These are phyloP conservation scores for Halisarca cf. caerulea DNA, from an alignment of 37 sponge, comb jelly and placozoan genomes.

Conservation along the genomic window DNA sequence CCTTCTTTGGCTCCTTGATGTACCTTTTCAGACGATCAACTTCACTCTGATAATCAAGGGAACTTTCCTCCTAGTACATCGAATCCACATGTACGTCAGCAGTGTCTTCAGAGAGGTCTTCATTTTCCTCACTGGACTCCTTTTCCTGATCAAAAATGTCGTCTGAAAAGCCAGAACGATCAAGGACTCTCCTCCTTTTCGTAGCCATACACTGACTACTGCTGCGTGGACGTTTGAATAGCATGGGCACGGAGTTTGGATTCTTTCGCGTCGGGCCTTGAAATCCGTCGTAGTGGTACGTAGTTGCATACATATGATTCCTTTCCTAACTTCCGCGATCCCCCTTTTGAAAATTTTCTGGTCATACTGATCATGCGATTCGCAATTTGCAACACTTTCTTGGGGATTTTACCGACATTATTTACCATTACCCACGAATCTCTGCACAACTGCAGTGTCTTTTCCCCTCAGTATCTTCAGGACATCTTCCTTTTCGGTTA, in stretches of 20 bases:
- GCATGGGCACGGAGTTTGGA: neutral
- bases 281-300: neutral
- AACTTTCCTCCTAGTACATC: no score
- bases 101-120: no score
- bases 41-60: no score
- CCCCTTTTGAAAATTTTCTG: neutral
- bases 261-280: neutral
- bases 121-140: no score
- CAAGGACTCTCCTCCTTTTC: no score
- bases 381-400: neutral
- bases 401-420: neutral
- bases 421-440: no score
- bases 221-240: neutral
- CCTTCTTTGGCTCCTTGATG: no score
- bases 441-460: neutral
- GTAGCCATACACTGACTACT: no score
- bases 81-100: no score
- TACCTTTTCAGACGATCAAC: no score
- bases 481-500: neutral
- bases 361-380: neutral
- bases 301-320: neutral
- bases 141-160: no score
- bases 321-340: neutral
- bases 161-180: no score
- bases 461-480: neutral